Evolutionary conservation across 2,888 invertebrate genomes (phyloP), one percentile per base, ranked within the genome.

Genomic region (Microctonus aethiopoides): DNA sequence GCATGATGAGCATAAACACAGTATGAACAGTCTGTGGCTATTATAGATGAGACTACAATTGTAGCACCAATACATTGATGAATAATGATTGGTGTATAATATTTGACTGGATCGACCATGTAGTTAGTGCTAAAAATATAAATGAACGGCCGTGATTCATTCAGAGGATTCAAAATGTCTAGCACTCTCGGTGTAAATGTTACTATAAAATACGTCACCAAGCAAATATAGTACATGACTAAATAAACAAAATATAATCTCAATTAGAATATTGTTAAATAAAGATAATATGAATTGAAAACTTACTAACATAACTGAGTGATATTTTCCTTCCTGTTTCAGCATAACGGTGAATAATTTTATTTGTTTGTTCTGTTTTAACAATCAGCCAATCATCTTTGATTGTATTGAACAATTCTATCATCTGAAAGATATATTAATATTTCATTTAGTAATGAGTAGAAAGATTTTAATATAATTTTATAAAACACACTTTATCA

Each of bases 51-150:
- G 1, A 74, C 64, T n/a, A 39, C 20, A n/a, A 68, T 2, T 32
- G 57, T 6, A 24, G 67, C 29, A 11, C 32, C 26, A 9, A 29
- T 41, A 62, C 68, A 60, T n/a, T 65, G 59, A 41, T 74, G 71
- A n/a, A 74, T 51, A 36, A 66, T 46, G 59, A 73, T 67, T 16
- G 34, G 46, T 59, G 16, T 24, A 52, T 74, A 77, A 73, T 76
- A 75, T 41, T 76, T 72, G 20, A 75, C 66, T 4, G 69, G 63
- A 52, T 78, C 76, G 10, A 77, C 61, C n/a, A 71, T 73, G 36
- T 76, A 75, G 39, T 77, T 72, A 4, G 72, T 70, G 46, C 75
- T 64, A 41, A 65, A 65, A 13, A 77, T 57, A 26, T 66, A 71
- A 59, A 56, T 32, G n/a, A 57, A 72, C 13, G 63, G 54, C 29